Percentiles rank a stretch among this genome's conserved stretches.
phyloP scores from a whole-genome alignment of 1,140 invertebrate genomes.

The Neodiprion virginianus region DNA sequence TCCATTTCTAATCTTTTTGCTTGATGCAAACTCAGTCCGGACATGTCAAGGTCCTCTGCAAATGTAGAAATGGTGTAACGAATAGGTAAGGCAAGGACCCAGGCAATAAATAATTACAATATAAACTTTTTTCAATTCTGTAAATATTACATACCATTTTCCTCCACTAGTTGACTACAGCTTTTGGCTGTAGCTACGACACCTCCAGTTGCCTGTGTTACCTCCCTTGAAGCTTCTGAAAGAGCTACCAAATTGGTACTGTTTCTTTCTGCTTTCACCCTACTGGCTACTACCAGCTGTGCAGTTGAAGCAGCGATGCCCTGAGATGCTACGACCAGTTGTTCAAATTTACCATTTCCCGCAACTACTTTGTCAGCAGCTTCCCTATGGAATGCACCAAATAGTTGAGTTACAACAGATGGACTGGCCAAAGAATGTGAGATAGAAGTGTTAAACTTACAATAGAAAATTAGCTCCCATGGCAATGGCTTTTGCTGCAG shows the following conservation, averaged over 20 bases:
- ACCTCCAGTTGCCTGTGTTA: slow-evolving; percentile 87
- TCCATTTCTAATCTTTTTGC: slow-evolving; percentile 97
- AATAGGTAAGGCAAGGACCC: slow-evolving; percentile 22
- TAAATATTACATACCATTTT: slow-evolving; percentile 68
- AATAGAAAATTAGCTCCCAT: slow-evolving; percentile 92
- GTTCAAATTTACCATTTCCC: slow-evolving; percentile 89
- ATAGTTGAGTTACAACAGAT: not conserved
- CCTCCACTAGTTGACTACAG: slow-evolving; percentile 85
- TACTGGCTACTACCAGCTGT: slow-evolving; percentile 94
- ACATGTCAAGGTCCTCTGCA: slow-evolving; percentile 89
- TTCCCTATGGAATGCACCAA: slow-evolving; percentile 66
- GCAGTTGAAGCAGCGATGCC: slow-evolving; percentile 97
- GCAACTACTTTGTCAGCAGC: slow-evolving; percentile 92
- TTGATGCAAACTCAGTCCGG: slow-evolving; percentile 88
- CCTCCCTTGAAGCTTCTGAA: slow-evolving; percentile 83
- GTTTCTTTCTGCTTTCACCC: slow-evolving; percentile 86
- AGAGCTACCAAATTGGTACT: slow-evolving; percentile 81
- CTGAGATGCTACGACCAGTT: slow-evolving; percentile 94
- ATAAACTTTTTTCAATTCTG: not conserved
- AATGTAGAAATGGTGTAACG: slow-evolving; percentile 28
- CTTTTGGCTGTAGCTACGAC: slow-evolving; percentile 93
- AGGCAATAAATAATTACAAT: slow-evolving; percentile 21
- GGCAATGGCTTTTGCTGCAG: slow-evolving; percentile 96
- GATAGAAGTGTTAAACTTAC: slow-evolving; percentile 65
- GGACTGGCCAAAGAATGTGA: not conserved